These are phyloP conservation scores for Myodes glareolus DNA, from an alignment of 2,113 vertebrate genomes.

Conservation along the genomic window DNA sequence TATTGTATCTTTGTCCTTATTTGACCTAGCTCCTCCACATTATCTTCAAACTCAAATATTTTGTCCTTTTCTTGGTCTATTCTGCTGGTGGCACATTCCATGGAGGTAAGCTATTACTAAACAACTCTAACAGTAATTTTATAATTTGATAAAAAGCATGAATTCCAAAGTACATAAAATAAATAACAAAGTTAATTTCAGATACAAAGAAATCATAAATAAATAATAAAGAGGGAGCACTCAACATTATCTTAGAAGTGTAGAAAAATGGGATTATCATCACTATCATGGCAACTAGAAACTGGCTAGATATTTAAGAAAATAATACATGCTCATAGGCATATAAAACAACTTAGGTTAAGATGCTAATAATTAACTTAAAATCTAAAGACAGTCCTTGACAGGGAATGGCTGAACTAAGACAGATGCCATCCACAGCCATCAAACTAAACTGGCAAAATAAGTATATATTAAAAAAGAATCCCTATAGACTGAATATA, in stretches of 20 bases:
- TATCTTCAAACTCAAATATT: not conserved
- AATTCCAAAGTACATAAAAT: not conserved
- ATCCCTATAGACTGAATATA: not conserved
- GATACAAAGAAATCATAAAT: not conserved
- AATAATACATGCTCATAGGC: not conserved
- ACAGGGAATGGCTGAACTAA: not conserved
- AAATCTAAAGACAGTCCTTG: not conserved
- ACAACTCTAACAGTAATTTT: not conserved
- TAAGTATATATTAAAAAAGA: not conserved
- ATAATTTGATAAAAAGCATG: not conserved
- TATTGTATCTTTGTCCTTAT: not conserved
- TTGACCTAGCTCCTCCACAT: not conserved
- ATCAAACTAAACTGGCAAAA: not conserved
- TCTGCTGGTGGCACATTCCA: not conserved
- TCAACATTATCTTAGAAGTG: not conserved
- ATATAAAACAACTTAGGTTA: not conserved
- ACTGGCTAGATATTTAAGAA: too few species aligned
- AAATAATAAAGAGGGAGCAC: not conserved
- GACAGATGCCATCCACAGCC: not conserved
- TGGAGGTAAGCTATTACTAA: not conserved
- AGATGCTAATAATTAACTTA: not conserved
- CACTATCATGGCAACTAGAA: not conserved
- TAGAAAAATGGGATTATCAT: not conserved
- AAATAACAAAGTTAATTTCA: not conserved
- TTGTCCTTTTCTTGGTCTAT: not conserved